Conservation (phyloP, 2,888 invertebrate genomes). For the Endomychus coccineus region DNA sequence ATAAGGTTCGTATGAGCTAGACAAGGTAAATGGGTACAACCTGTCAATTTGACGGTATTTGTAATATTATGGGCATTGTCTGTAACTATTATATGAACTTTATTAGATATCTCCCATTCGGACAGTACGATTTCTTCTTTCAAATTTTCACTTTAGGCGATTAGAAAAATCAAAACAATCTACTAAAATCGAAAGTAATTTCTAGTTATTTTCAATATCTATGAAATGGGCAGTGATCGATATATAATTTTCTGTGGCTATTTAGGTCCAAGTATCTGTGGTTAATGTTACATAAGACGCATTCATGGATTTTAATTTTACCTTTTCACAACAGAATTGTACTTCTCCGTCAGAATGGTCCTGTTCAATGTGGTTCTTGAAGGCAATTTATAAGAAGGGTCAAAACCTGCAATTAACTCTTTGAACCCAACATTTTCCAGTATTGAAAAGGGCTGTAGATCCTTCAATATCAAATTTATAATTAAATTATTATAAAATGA, state of each 20-base stretch:
- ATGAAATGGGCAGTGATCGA: slow-evolving; percentile 3
- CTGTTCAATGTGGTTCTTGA: slow-evolving; percentile 4
- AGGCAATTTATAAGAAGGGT: slow-evolving; percentile 4
- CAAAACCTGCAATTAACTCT: slow-evolving; percentile 5
- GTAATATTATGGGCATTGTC: slow-evolving; percentile 7
- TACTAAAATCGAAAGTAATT: slow-evolving; percentile 1
- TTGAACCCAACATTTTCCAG: slow-evolving; percentile 3
- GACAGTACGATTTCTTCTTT: slow-evolving; percentile 4
- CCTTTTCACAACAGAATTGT: slow-evolving; percentile 3
- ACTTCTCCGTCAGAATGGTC: slow-evolving; percentile 3
- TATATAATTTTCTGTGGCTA: slow-evolving; percentile 5
- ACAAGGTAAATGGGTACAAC: slow-evolving; percentile 1
- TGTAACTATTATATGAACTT: slow-evolving; percentile 5
- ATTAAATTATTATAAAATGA: slow-evolving; percentile 5
- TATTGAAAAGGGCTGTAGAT: slow-evolving; percentile 5
- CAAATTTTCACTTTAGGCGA: slow-evolving; percentile 2
- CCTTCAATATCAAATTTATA: slow-evolving; percentile 4
- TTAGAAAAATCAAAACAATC: slow-evolving; percentile 1
- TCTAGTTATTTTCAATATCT: slow-evolving; percentile 5
- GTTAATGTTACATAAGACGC: slow-evolving; percentile 3
- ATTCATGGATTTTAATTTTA: slow-evolving; percentile 2
- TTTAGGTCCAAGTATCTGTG: slow-evolving; percentile 7
- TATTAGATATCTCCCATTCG: slow-evolving; percentile 7
- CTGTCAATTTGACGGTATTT: slow-evolving; percentile 7
- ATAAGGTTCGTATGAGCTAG: slow-evolving; percentile 5